phyloP scores from a whole-genome alignment of 2,113 vertebrate genomes.

The Gavia stellata region DNA sequence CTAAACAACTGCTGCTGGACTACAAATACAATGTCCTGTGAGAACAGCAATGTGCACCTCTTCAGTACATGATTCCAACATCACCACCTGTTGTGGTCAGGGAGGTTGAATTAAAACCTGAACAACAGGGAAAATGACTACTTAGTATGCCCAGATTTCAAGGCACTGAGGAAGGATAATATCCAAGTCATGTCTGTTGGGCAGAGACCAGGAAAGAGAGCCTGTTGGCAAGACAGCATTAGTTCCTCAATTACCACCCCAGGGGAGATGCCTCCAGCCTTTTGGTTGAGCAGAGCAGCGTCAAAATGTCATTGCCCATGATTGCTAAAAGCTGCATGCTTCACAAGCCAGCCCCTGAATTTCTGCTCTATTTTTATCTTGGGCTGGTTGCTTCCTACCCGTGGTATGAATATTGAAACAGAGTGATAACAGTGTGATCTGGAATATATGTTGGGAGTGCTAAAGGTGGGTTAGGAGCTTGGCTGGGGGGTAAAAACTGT shows the following conservation, averaged over 20 bases:
- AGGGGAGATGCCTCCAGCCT: not conserved
- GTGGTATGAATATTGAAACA: not conserved
- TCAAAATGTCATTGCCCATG: not conserved
- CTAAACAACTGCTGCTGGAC: not conserved
- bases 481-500: not conserved
- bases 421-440: not conserved
- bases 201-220: not conserved
- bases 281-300: not conserved
- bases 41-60: not conserved
- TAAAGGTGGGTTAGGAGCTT: not conserved
- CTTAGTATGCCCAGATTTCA: not conserved
- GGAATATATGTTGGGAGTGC: not conserved
- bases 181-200: not conserved
- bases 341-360: not conserved
- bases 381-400: not conserved
- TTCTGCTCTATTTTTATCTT: not conserved
- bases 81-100: slow-evolving; percentile 27
- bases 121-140: not conserved
- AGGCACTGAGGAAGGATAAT: not conserved
- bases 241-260: not conserved
- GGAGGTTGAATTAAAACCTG: slow-evolving; percentile 5
- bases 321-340: not conserved
- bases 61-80: not conserved
- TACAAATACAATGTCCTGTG: not conserved
- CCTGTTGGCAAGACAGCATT: not conserved